A percentile compares a stretch with the other conserved stretches of the same genome.
These are phyloP conservation scores for Garrulus glandarius DNA, from an alignment of 2,797 vertebrate species.

Conservation along the genomic window DNA sequence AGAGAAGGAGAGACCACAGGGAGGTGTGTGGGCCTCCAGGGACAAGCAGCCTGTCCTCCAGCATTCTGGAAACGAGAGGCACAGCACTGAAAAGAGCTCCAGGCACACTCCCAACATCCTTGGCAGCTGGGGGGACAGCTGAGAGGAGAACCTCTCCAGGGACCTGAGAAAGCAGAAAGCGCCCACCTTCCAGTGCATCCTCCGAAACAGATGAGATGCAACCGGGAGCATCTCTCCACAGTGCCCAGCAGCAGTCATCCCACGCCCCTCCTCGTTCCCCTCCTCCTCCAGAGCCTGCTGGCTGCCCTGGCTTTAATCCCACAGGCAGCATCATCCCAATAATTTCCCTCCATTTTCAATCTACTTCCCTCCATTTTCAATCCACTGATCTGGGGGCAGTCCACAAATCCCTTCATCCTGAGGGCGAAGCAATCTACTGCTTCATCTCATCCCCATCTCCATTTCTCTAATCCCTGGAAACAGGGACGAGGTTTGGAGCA, in stretches of 20 bases:
- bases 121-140: not conserved
- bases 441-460: constrained; percentile 34
- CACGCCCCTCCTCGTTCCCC: not conserved
- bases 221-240: not conserved
- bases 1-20: not conserved
- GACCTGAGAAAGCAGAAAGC: not conserved
- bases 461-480: constrained; percentile 32
- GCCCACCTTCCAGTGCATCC: not conserved
- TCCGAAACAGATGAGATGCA: not conserved
- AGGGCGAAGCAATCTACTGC: constrained; percentile 29
- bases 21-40: not conserved
- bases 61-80: not conserved
- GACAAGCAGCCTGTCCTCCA: not conserved
- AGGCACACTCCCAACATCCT: not conserved
- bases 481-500: not conserved
- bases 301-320: constrained; percentile 54
- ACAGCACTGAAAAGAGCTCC: not conserved
- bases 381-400: constrained; percentile 38
- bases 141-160: not conserved
- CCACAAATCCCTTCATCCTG: constrained; percentile 40
- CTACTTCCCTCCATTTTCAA: constrained; percentile 46
- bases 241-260: not conserved
- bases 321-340: not conserved
- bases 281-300: not conserved
- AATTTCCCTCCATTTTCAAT: constrained; percentile 55